Base-by-base conservation (phyloP, 2,113 vertebrate species). In the Osmerus mordax region DNA sequence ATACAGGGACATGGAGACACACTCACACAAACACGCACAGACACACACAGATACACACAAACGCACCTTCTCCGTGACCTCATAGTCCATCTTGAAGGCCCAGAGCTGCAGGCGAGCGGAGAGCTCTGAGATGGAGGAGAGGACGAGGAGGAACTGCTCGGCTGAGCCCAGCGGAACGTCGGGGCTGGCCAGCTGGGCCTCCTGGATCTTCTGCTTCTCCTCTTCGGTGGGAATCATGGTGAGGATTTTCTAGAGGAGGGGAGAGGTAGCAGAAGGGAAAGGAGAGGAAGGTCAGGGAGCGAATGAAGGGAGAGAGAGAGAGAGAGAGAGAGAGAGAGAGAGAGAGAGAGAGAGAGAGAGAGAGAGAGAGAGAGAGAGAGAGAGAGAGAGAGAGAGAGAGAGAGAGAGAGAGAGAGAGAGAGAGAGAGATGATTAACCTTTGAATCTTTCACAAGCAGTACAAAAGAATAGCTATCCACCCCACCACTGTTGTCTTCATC, bases 31-130 rank as follows among this genome's bases (percentile, higher is more conserved):
- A 18, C n/a, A 14, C 23, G 3, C 25, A 28, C 25, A 28, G 25
- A 13, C 66, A 68, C 66, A 54, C 66, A 55, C 67, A 58, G 11
- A 70, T 28, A 78, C 59, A 54, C 41, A 13, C 47, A 32, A 58
- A n/a, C 79, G 51, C 70, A 97, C 97, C 96, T 98, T 98, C 87
- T 99, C 96, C 0, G 94, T 94, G 53, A 92, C 92, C 71, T 99
- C 97, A 0, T 98, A 98, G 86, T 99, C 97, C 94, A 98, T 94
- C 87, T 97, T 99, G 87, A 99, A 99, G 55, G 97, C 97, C 97
- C 97, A 99, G 81, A 99, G 95, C 72, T 99, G 97, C 66, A 99
- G 95, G 28, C 97, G 91, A 21, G 97, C 95, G 0, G 95, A 94
- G 15, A 99, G 95, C 75, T 98, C 97, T 0, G 92, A 98, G 90